Evolutionary conservation across 2,797 vertebrate genomes (phyloP).

Genomic region (Pogonophryne albipinna): DNA sequence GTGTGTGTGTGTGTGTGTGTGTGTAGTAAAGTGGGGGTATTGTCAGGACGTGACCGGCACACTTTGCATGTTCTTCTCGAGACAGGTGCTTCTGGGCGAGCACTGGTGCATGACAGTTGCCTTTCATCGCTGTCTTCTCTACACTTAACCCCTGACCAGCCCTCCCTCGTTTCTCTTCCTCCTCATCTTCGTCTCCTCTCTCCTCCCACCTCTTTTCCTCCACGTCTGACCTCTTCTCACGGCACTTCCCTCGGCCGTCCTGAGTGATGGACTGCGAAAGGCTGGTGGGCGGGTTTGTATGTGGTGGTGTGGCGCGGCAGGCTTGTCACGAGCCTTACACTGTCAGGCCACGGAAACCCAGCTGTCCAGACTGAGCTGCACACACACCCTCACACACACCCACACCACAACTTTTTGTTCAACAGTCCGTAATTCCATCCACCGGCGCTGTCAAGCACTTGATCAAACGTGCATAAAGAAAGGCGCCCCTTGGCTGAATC

Average conservation of each 20-base stretch:
- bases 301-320: slow-evolving; percentile 81
- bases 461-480: slow-evolving; percentile 91
- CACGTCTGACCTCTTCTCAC: slow-evolving; percentile 77
- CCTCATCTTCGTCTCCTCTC: slow-evolving; percentile 58
- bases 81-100: slow-evolving; percentile 91
- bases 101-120: slow-evolving; percentile 98
- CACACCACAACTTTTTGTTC: slow-evolving; percentile 88
- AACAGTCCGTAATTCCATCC: slow-evolving; percentile 92
- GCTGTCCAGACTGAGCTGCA: slow-evolving; percentile 80
- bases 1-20: slow-evolving; percentile 51
- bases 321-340: slow-evolving; percentile 91
- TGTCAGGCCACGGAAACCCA: slow-evolving; percentile 88
- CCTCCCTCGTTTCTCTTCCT: slow-evolving; percentile 69
- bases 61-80: slow-evolving; percentile 91
- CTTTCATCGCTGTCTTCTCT: slow-evolving; percentile 96
- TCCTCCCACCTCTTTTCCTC: slow-evolving; percentile 61
- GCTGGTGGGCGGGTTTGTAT: slow-evolving; percentile 63
- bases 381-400: slow-evolving; percentile 35
- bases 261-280: slow-evolving; percentile 91
- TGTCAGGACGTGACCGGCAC: slow-evolving; percentile 90
- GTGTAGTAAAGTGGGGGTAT: slow-evolving; percentile 68
- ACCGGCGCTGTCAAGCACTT: slow-evolving; percentile 91
- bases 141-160: slow-evolving; percentile 95
- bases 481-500: slow-evolving; percentile 79
- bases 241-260: slow-evolving; percentile 73